phyloP scores from a whole-genome alignment of 2,888 invertebrate species.

The Hirtodrosophila duncani region DNA sequence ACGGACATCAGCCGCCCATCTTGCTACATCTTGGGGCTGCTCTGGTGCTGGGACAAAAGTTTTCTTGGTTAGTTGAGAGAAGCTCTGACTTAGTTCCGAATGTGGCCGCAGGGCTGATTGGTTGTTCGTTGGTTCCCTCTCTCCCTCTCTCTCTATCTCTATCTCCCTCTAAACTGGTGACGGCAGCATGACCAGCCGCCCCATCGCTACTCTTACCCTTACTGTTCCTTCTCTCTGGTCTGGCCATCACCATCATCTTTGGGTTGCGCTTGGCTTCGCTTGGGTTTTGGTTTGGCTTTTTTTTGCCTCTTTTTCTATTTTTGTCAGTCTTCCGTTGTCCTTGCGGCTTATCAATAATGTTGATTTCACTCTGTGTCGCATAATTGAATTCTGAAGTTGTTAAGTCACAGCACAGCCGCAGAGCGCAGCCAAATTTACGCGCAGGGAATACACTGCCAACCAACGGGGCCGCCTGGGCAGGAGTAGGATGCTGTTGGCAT shows the following conservation, averaged over 20 bases:
- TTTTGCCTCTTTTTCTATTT: slow-evolving; percentile 4
- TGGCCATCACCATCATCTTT: not conserved
- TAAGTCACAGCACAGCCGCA: slow-evolving; percentile 64
- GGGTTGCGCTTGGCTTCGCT: slow-evolving; percentile 3
- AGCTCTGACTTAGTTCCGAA: slow-evolving; percentile 38
- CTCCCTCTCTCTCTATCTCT: not conserved
- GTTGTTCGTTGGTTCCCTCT: slow-evolving; percentile 1
- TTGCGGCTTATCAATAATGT: slow-evolving; percentile 75
- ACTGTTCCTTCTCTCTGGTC: not conserved
- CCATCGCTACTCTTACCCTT: slow-evolving; percentile 1
- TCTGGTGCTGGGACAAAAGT: slow-evolving; percentile 29
- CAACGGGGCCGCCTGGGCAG: not conserved
- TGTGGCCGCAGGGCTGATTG: slow-evolving; percentile 11
- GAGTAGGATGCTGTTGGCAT: too few relatives aligned
- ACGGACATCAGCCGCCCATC: too few relatives aligned
- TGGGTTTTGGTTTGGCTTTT: slow-evolving; percentile 4
- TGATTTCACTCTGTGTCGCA: slow-evolving; percentile 72
- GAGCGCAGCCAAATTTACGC: slow-evolving; percentile 66
- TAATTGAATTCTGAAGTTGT: slow-evolving; percentile 74
- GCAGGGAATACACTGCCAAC: slow-evolving; percentile 38
- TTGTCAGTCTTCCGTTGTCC: slow-evolving; percentile 50
- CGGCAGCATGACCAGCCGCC: too few relatives aligned
- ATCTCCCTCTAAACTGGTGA: too few relatives aligned
- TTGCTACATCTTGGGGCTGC: too few relatives aligned
- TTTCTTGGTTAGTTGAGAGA: slow-evolving; percentile 54